Conservation (phyloP, 53 echinoderm and acorn worm genomes). For the Apostichopus leukothele region DNA sequence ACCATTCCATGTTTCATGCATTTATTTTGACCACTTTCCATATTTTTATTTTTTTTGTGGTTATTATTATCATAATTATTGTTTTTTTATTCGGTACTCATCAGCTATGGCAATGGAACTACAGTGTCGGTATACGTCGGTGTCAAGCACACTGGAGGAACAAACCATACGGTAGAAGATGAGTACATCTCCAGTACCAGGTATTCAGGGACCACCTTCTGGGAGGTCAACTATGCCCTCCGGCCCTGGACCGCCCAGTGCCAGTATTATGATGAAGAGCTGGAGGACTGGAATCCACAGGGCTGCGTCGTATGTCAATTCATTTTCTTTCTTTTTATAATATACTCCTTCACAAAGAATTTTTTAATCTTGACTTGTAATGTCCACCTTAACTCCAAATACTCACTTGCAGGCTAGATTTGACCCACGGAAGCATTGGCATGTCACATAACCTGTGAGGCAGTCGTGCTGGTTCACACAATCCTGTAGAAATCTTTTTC, state of each 20-base stretch:
- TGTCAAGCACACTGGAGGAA: slow-evolving; percentile 67
- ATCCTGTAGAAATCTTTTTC: too few relatives aligned
- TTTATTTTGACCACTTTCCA: too few relatives aligned
- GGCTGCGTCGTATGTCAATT: slow-evolving; percentile 69
- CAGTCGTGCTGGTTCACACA: too few relatives aligned
- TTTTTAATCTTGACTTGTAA: too few relatives aligned
- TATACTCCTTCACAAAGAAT: too few relatives aligned
- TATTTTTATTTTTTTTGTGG: neutral
- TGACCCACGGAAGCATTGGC: too few relatives aligned
- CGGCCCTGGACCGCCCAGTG: slow-evolving; percentile 79
- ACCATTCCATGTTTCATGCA: too few relatives aligned
- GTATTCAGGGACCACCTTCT: slow-evolving; percentile 63
- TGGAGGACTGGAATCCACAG: slow-evolving; percentile 69
- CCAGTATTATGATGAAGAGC: slow-evolving; percentile 70
- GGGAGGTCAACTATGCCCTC: slow-evolving; percentile 74
- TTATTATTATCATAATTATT: neutral
- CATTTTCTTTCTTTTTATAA: too few relatives aligned
- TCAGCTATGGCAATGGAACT: slow-evolving; percentile 80
- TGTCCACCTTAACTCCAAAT: too few relatives aligned
- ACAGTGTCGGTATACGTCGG: slow-evolving; percentile 64
- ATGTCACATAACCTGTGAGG: too few relatives aligned
- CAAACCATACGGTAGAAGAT: slow-evolving; percentile 57
- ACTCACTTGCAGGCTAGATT: too few relatives aligned
- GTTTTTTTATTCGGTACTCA: neutral
- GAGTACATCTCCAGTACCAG: slow-evolving; percentile 61